Conservation (phyloP, 1,140 invertebrate species). For the Drosophila repletoides region DNA sequence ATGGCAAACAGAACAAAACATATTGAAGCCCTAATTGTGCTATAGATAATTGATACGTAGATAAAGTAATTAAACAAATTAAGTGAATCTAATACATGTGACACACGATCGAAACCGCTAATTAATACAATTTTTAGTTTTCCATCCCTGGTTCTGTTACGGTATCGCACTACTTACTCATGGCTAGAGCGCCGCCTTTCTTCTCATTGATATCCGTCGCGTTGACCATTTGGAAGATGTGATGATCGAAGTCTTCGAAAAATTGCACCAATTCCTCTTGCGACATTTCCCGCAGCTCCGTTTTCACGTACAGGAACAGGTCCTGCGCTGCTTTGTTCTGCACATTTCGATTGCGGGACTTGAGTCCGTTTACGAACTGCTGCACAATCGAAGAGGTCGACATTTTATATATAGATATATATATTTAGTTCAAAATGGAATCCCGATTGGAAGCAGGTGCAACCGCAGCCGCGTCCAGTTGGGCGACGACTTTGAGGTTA, state of each 20-base stretch:
- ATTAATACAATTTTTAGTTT: too few species aligned
- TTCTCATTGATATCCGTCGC: slow-evolving; percentile 96
- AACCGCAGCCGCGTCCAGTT: slow-evolving; percentile 36
- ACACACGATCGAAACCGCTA: too few species aligned
- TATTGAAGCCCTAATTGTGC: too few species aligned
- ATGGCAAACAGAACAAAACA: too few species aligned
- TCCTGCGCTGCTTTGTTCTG: slow-evolving; percentile 93
- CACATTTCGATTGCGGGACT: slow-evolving; percentile 93
- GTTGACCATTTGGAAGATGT: slow-evolving; percentile 98
- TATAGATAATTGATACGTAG: too few species aligned
- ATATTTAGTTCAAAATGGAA: neutral
- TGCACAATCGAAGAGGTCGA: slow-evolving; percentile 85
- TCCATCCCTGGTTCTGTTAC: too few species aligned
- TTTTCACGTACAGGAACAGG: slow-evolving; percentile 94
- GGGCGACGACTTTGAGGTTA: slow-evolving; percentile 48
- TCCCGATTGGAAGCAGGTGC: slow-evolving; percentile 47
- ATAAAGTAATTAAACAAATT: too few species aligned
- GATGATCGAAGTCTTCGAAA: slow-evolving; percentile 97
- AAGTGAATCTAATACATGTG: too few species aligned
- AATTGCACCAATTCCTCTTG: slow-evolving; percentile 94
- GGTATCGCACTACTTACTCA: too few species aligned
- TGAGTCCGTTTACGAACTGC: slow-evolving; percentile 93
- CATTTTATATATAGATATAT: slow-evolving; percentile 36
- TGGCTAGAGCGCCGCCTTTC: slow-evolving; percentile 97
- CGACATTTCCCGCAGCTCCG: slow-evolving; percentile 95